These are phyloP conservation scores for Melanotaenia duboulayi DNA, from an alignment of 2,113 vertebrate genomes.

Conservation along the genomic window DNA sequence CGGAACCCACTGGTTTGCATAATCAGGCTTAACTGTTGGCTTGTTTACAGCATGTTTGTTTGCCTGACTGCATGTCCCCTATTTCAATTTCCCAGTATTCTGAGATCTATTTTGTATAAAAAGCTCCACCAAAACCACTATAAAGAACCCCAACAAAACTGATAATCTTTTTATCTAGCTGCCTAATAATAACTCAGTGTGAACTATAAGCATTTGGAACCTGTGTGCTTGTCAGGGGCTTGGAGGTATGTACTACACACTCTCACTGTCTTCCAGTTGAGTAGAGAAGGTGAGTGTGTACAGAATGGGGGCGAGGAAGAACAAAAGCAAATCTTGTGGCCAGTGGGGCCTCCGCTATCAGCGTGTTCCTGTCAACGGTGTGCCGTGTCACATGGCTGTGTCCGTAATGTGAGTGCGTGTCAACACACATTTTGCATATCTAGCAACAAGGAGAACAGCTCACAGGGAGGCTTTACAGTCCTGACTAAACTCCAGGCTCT, in stretches of 20 bases:
- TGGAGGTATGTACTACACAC: slow-evolving; percentile 44
- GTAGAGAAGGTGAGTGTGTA: slow-evolving; percentile 50
- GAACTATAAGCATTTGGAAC: slow-evolving; percentile 14
- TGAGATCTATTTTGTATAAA: not conserved
- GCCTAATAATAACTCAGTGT: not conserved
- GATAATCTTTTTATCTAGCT: not conserved
- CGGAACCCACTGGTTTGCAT: not conserved
- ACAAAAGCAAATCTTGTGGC: slow-evolving; percentile 71
- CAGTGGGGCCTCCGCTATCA: slow-evolving; percentile 65
- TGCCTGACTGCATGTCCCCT: not conserved
- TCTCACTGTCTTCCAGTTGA: slow-evolving; percentile 53
- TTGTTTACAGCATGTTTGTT: not conserved
- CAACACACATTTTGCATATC: slow-evolving; percentile 70
- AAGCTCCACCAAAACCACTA: not conserved
- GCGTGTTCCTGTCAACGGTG: slow-evolving; percentile 69
- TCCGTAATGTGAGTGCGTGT: slow-evolving; percentile 67
- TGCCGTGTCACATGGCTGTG: slow-evolving; percentile 62
- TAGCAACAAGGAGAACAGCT: slow-evolving; percentile 30
- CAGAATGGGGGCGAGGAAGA: slow-evolving; percentile 44
- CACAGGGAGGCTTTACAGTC: not conserved
- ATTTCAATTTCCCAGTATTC: not conserved
- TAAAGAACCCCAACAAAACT: not conserved
- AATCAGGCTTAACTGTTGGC: not conserved
- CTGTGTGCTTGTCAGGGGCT: slow-evolving; percentile 15
- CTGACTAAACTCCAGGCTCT: not conserved